Conservation (phyloP, 2,888 invertebrate genomes). For the Camponotus fellah region DNA sequence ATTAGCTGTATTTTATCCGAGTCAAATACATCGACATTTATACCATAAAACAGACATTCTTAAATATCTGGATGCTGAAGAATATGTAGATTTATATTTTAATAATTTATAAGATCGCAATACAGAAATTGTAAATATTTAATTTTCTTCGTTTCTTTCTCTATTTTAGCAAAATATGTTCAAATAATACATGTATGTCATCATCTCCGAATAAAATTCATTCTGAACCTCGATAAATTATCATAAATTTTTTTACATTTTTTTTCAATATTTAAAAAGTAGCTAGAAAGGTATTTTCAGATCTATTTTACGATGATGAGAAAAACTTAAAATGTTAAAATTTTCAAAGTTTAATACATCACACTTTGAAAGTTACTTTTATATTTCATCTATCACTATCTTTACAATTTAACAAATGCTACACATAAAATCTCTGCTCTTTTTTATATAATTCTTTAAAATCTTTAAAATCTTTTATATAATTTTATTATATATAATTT, state of each 20-base stretch:
- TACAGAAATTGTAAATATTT: not conserved
- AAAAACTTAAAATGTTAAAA: not conserved
- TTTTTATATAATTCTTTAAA: too few relatives aligned
- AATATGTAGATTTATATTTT: not conserved
- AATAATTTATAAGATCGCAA: not conserved
- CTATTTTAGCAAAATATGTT: not conserved
- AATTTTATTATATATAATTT: not conserved
- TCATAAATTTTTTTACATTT: not conserved
- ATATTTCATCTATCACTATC: not conserved
- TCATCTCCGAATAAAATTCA: not conserved
- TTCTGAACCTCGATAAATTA: not conserved
- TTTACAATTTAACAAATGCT: not conserved
- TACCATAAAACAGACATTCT: not conserved
- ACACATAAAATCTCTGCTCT: not conserved
- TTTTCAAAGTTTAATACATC: not conserved
- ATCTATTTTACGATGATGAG: not conserved
- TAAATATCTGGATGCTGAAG: not conserved
- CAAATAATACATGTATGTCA: too few relatives aligned
- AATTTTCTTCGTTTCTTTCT: not conserved
- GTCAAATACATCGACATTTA: conserved; percentile 53
- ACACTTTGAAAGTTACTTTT: not conserved
- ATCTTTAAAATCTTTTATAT: too few relatives aligned
- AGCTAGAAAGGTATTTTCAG: not conserved
- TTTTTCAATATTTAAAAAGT: not conserved
- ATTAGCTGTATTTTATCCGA: conserved; percentile 59